Evolutionary conservation across 1,140 invertebrate genomes (phyloP), one percentile per base, ranked within the genome.

Genomic region (Drosophila teissieri): DNA sequence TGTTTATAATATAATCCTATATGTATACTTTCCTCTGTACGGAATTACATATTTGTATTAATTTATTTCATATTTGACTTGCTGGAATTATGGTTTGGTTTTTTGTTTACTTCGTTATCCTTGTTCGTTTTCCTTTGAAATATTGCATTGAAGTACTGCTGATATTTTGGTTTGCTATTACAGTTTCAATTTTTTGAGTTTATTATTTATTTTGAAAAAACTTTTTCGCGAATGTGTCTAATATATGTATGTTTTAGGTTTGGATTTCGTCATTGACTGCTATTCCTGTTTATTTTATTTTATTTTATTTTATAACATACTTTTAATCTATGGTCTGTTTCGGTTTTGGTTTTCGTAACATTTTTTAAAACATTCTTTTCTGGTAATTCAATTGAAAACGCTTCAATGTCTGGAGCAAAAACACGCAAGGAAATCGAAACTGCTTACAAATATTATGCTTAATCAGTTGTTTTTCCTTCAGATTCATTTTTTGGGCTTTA

Each of bases 131-230:
- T 78, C 27, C 44, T 55, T 63, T 36, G 52, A 62, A 78, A 56
- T 85, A 85, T 80, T 85, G 76, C 61, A 83, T 82, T 84, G 73
- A 68, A 84, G 58, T 73, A 73, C 67, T 80, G 81, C 78, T 85
- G 81, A 85, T 85, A 85, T 85, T 61, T 63, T 72, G 53, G 45
- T 77, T 77, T 77, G 51, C 73, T 77, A 61, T 77, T 77, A 77
- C 73, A 69, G 68, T 83, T 77, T 78, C 73, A 55, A 70, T 56
- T 76, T 72, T 62, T 39, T 49, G 31, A 53, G 36, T 51, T 45
- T 73, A 46, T 48, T 67, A 45, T 45, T 17, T 55, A 54, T 48
- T 56, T 49, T 39, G 58, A 53, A 72, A 63, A 36, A 70, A 48
- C 34, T 61, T 49, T 31, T 61, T 79, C 55, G 73, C 72, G 63